Evolutionary conservation across 2,888 invertebrate genomes (phyloP).

Genomic region (Lathronympha strigana): DNA sequence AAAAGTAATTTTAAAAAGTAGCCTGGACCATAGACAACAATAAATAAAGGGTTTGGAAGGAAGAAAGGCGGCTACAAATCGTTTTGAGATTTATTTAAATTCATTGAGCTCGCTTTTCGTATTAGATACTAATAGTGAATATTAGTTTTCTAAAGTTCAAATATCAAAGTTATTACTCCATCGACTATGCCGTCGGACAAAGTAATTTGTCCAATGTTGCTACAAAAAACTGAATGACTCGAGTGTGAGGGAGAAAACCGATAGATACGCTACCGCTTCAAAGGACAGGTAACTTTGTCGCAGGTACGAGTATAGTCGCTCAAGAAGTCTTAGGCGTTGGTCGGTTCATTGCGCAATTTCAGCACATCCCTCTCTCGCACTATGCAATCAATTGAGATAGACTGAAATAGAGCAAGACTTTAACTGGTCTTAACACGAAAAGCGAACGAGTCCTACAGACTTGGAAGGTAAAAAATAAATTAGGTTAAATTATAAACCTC

Average conservation of each 20-base stretch:
- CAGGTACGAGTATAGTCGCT: no score
- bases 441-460: conserved; percentile 68
- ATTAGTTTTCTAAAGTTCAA: neutral
- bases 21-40: conserved; percentile 48
- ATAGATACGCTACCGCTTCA: no score
- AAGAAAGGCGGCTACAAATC: conserved; percentile 55
- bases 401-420: neutral
- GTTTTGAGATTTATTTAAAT: conserved; percentile 64
- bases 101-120: conserved; percentile 64
- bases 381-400: neutral
- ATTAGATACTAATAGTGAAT: conserved; percentile 41
- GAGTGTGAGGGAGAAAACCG: no score
- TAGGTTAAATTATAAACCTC: conserved; percentile 69
- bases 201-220: no score
- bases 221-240: no score
- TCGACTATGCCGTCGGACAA: no score
- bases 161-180: neutral
- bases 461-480: conserved; percentile 73
- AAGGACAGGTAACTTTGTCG: no score
- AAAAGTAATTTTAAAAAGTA: conserved; percentile 44
- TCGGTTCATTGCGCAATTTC: neutral
- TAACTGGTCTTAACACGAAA: conserved; percentile 53
- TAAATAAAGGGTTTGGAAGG: conserved; percentile 55
- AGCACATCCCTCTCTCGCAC: neutral
- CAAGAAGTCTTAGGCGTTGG: no score